Base-by-base conservation (phyloP, 1,140 invertebrate genomes). In the Brachionus sp. region DNA sequence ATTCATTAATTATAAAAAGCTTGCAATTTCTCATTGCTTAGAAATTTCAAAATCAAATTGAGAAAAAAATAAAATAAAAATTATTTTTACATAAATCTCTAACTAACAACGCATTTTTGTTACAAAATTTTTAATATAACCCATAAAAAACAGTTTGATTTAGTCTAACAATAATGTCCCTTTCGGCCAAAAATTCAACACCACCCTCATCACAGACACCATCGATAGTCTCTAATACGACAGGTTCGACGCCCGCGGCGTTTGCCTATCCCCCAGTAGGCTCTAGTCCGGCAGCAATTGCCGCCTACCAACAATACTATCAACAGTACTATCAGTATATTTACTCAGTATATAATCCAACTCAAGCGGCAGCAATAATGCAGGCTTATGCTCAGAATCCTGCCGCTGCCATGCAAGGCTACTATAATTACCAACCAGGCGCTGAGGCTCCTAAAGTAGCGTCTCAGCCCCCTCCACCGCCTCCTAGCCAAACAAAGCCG, bases 311-410 rank as follows among this genome's bases (percentile, higher is more conserved):
- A 16, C 70, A 75, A 25, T 46, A 46, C 5, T 75, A 75, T 35
- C 39, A 75, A 46, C 70, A 75, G 44, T 75, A 75, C 44, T 75
- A 35, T n/a, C 70, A 75, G 25, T 75, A 75, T n/a, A 25, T 25
- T 75, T 46, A 50, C 33, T 23, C 33, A 23, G 13, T 46, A 9
- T 46, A 75, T 46, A 75, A 46, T 33, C 70, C 70, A 25, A 25
- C 70, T 46, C 25, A 42, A 39, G 42, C 39, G 16, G 70, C 70
- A n/a, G 42, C 39, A 3, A 46, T 75, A 25, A 75, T 75, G 37
- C 37, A 75, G 13, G 19, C 70, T 5, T 44, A 46, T 46, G 70
- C 19, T 39, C 37, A 46, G 25, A 44, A 75, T 12, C 39, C 70
- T 75, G 70, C 70, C 3, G 70, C 70, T n/a, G 39, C 39, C 44